A percentile compares a stretch with the other conserved stretches of the same genome.
Conservation (phyloP, 1,140 invertebrate species). For the Aphelinus certus region DNA sequence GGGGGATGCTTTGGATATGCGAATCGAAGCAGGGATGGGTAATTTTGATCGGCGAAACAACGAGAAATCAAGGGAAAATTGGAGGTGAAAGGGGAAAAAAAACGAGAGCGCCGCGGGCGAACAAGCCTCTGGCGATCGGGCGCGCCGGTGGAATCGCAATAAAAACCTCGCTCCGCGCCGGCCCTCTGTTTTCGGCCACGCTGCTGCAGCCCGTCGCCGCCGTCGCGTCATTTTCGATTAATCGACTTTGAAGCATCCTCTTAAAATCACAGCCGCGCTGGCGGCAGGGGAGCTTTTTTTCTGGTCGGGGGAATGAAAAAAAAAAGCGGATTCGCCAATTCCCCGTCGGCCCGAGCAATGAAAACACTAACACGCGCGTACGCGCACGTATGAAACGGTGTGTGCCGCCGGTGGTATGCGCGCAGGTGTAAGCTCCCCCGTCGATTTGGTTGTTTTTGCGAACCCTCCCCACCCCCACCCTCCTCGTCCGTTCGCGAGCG, state of each 20-base stretch:
- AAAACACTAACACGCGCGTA: constrained; percentile 9
- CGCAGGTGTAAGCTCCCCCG: constrained; percentile 7
- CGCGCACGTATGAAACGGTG: background rate
- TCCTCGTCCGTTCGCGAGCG: background rate
- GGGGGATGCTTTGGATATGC: too few relatives aligned
- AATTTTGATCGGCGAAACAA: constrained; percentile 16
- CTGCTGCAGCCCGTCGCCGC: background rate
- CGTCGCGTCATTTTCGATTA: constrained; percentile 48
- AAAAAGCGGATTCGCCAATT: constrained; percentile 36
- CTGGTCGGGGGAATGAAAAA: background rate
- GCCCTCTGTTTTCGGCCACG: background rate
- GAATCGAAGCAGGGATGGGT: too few relatives aligned
- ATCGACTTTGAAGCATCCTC: constrained; percentile 52
- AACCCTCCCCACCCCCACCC: background rate
- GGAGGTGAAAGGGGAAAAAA: background rate
- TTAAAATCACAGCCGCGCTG: constrained; percentile 45
- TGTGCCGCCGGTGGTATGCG: background rate
- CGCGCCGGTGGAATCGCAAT: constrained; percentile 13
- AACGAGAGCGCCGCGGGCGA: background rate
- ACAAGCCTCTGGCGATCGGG: background rate
- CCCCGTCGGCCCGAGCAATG: background rate
- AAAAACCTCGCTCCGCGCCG: constrained; percentile 13
- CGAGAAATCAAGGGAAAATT: constrained; percentile 7
- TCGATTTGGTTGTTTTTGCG: constrained; percentile 30
- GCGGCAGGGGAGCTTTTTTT: background rate